These are phyloP conservation scores for Drosophila guanche DNA, from an alignment of 1,140 invertebrate genomes.

Conservation along the genomic window DNA sequence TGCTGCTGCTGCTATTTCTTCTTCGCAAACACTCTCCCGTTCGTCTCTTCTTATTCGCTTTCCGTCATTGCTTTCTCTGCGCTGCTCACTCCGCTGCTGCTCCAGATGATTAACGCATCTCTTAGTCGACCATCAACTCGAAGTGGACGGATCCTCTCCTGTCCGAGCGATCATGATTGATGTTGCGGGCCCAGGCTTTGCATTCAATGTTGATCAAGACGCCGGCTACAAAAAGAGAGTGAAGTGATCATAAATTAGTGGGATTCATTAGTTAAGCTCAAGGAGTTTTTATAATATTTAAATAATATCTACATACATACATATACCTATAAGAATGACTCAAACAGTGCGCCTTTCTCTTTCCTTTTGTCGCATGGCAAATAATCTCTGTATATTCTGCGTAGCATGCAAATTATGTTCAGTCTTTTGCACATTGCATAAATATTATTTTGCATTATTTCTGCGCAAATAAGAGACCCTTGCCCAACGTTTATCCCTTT, in stretches of 20 bases:
- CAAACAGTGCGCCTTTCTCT: too few relatives aligned
- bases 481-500: background rate
- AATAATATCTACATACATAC: too few relatives aligned
- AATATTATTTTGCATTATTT: too few relatives aligned
- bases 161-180: constrained; percentile 93
- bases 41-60: constrained; percentile 16
- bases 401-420: too few relatives aligned
- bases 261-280: too few relatives aligned
- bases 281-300: too few relatives aligned
- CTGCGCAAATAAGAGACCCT: too few relatives aligned
- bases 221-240: constrained; percentile 85
- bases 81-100: constrained; percentile 23
- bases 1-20: constrained; percentile 22
- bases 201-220: constrained; percentile 98
- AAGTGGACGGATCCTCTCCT: constrained; percentile 97
- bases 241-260: background rate
- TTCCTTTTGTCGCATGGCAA: too few relatives aligned
- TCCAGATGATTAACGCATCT: constrained; percentile 30
- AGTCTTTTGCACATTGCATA: too few relatives aligned
- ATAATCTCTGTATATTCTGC: too few relatives aligned
- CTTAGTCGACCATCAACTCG: constrained; percentile 96
- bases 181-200: constrained; percentile 98
- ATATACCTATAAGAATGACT: too few relatives aligned
- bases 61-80: constrained; percentile 33
- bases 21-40: constrained; percentile 7